Evolutionary conservation across 2,113 vertebrate genomes (phyloP).

Genomic region (Megaceryle torquata): DNA sequence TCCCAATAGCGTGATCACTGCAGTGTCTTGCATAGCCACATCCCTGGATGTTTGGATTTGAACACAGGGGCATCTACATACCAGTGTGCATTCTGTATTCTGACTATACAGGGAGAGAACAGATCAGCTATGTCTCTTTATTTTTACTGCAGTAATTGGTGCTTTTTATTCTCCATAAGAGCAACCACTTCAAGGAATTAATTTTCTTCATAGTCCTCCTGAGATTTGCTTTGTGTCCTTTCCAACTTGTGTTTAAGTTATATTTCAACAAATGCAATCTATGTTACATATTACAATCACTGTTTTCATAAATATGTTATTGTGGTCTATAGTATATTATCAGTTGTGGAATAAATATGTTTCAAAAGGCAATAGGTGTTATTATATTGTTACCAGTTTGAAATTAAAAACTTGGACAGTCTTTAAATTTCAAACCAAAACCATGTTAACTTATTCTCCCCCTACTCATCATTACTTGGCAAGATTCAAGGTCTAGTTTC

Average conservation of each 20-base stretch:
- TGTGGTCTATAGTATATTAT: neutral
- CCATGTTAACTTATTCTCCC: neutral
- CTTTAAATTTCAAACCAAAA: neutral
- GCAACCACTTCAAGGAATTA: neutral
- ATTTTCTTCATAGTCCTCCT: neutral
- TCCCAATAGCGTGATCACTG: rapidly evolving
- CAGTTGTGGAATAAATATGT: neutral
- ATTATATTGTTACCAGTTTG: neutral
- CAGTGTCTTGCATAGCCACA: too few relatives aligned
- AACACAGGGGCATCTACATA: neutral
- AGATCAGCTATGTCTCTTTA: neutral
- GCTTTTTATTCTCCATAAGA: neutral
- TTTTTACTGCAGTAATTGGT: neutral
- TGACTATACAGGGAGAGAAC: neutral
- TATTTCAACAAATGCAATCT: neutral
- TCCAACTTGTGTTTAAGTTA: neutral
- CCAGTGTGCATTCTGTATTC: rapidly evolving
- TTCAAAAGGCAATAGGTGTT: neutral
- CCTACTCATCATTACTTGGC: neutral
- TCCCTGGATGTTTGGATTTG: neutral
- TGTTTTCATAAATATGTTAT: neutral
- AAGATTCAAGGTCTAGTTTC: neutral
- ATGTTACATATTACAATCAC: neutral
- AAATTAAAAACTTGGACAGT: neutral
- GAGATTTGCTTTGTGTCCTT: neutral